Conservation (phyloP, 2,888 invertebrate species). For the Euplexia lucipara region DNA sequence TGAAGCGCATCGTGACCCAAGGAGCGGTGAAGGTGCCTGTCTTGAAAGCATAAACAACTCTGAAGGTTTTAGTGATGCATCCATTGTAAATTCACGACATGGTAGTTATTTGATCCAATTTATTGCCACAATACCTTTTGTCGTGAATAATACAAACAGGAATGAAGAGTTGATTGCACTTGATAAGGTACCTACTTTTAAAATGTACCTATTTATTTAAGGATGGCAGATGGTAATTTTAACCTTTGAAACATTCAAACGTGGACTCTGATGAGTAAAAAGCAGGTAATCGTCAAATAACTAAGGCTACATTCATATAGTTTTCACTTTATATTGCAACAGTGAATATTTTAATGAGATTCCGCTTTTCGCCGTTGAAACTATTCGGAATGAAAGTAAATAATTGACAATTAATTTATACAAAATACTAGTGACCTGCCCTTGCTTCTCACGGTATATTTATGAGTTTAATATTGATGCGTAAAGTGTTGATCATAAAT, state of each 20-base stretch:
- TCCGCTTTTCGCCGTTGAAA: constrained; percentile 26
- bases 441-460: too few species aligned
- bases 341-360: constrained; percentile 20
- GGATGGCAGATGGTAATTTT: not conserved
- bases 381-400: constrained; percentile 32
- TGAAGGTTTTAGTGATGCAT: constrained; percentile 30
- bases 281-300: not conserved
- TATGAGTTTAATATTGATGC: too few species aligned
- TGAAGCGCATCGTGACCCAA: constrained; percentile 67
- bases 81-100: constrained; percentile 18
- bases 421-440: constrained; percentile 13
- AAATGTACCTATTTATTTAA: constrained; percentile 6
- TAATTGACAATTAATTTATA: constrained; percentile 34
- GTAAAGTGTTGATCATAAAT: too few species aligned
- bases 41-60: constrained; percentile 55
- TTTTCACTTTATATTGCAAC: constrained; percentile 23
- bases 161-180: not conserved
- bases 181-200: not conserved
- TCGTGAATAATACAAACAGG: not conserved
- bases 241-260: not conserved
- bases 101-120: constrained; percentile 27
- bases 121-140: constrained; percentile 24
- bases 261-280: not conserved
- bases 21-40: constrained; percentile 57
- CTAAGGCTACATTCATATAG: not conserved